Evolutionary conservation across 2,797 vertebrate genomes (phyloP).

Genomic region (Xiphophorus birchmanni): DNA sequence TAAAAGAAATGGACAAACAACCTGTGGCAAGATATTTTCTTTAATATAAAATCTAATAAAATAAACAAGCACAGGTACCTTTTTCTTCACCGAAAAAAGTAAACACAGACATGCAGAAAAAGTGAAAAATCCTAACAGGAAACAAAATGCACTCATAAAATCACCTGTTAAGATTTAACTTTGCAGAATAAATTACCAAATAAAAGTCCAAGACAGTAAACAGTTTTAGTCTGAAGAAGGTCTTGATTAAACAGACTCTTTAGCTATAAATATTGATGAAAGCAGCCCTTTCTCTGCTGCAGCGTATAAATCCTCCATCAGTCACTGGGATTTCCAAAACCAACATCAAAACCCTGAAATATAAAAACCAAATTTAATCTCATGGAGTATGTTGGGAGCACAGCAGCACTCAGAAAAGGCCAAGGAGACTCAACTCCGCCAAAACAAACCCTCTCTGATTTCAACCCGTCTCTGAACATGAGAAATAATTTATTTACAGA

Average conservation of each 20-base stretch:
- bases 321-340: not conserved
- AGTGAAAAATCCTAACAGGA: conserved; percentile 36
- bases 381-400: not conserved
- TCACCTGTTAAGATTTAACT: conserved; percentile 13
- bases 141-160: conserved; percentile 18
- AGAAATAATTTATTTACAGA: conserved; percentile 15
- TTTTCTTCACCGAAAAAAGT: conserved; percentile 27
- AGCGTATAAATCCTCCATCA: conserved; percentile 1
- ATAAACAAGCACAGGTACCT: conserved; percentile 37
- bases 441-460: conserved; percentile 13
- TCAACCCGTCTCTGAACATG: conserved; percentile 5
- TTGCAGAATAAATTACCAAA: conserved; percentile 19
- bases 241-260: conserved; percentile 3
- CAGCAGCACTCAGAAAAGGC: conserved; percentile 1
- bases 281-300: conserved; percentile 16
- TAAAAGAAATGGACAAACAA: conserved; percentile 58
- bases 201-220: conserved; percentile 18
- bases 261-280: not conserved
- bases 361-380: conserved; percentile 19
- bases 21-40: conserved; percentile 62
- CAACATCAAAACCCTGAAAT: not conserved
- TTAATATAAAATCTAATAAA: conserved; percentile 52
- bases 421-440: not conserved
- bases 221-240: conserved; percentile 8
- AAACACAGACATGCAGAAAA: conserved; percentile 60